A percentile compares a stretch with the other conserved stretches of the same genome.
phyloP scores from a whole-genome alignment of 1,140 invertebrate species.

The Dysdera silvatica region DNA sequence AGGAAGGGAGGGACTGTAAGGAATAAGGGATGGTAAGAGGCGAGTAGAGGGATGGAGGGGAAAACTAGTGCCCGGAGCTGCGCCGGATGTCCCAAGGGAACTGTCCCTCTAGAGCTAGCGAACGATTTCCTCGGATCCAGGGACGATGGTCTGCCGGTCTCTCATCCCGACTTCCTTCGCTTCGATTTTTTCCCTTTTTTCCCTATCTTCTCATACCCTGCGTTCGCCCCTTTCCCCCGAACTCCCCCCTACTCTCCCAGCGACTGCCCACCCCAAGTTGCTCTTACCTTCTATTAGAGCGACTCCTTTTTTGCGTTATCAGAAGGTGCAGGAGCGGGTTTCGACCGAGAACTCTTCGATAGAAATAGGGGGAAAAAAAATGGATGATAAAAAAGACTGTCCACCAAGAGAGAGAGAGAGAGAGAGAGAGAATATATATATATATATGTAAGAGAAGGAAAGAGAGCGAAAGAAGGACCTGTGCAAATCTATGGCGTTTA shows the following conservation, averaged over 20 bases:
- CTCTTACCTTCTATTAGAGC: constrained; percentile 5
- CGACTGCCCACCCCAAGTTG: neutral
- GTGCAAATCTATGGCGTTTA: constrained; percentile 30
- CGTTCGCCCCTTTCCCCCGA: neutral
- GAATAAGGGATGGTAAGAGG: no score
- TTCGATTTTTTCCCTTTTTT: no score
- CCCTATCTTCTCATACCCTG: constrained; percentile 18
- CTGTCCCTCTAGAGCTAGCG: constrained; percentile 19
- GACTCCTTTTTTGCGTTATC: constrained; percentile 24
- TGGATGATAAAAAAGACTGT: neutral
- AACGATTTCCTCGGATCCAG: constrained; percentile 18
- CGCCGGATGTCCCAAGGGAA: constrained; percentile 26
- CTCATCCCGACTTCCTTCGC: no score
- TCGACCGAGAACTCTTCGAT: neutral
- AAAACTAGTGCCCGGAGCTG: constrained; percentile 16
- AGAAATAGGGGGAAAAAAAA: constrained; percentile 10
- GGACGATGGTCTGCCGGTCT: neutral
- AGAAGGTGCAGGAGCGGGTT: constrained; percentile 19
- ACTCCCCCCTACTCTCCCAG: neutral
- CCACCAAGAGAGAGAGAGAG: no score
- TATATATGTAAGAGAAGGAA: no score
- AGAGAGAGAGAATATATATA: no score
- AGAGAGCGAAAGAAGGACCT: no score
- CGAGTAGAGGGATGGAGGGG: constrained; percentile 6
- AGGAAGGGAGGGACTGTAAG: neutral